Conservation (phyloP, 2,797 vertebrate species). For the Serranus cabrilla region DNA sequence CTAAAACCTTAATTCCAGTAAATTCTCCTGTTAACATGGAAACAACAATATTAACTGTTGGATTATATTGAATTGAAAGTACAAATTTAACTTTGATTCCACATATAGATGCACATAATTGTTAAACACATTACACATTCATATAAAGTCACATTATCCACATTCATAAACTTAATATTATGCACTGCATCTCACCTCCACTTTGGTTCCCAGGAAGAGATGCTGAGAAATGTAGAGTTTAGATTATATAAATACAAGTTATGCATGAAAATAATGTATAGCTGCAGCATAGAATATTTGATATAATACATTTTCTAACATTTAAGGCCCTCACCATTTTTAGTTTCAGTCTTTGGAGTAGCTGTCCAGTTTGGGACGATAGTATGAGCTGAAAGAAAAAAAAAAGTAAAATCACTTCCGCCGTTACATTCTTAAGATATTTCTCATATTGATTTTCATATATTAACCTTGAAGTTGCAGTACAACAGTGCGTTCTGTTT, state of each 20-base stretch:
- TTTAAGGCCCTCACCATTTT: conserved; percentile 58
- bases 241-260: neutral
- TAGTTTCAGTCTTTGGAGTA: conserved; percentile 26
- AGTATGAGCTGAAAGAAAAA: conserved; percentile 55
- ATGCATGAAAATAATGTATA: neutral
- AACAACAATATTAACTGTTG: conserved; percentile 17
- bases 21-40: conserved; percentile 66
- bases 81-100: neutral
- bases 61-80: neutral
- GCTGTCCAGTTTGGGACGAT: conserved; percentile 31
- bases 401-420: neutral
- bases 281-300: neutral
- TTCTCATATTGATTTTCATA: neutral
- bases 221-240: conserved; percentile 46
- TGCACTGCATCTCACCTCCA: conserved; percentile 56
- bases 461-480: conserved; percentile 70
- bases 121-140: too few relatives aligned
- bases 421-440: neutral
- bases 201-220: conserved; percentile 38
- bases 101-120: neutral
- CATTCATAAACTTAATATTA: neutral
- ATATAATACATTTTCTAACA: neutral
- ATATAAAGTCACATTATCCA: neutral
- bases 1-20: conserved; percentile 76
- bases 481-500: conserved; percentile 59